Evolutionary conservation across 2,797 vertebrate genomes (phyloP).

Genomic region (Spea hammondii): DNA sequence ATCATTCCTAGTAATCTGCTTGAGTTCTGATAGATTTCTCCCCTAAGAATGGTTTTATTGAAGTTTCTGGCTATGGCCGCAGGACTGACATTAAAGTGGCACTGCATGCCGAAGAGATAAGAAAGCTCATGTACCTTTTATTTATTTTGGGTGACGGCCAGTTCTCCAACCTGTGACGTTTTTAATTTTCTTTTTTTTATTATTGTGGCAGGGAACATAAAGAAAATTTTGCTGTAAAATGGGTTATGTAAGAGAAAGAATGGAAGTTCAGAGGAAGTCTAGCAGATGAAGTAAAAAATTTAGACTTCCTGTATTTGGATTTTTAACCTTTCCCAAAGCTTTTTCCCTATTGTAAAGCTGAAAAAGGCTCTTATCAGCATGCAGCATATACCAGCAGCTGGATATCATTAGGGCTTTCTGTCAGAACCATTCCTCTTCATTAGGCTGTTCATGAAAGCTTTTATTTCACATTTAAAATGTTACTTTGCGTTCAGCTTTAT

Average conservation of each 20-base stretch:
- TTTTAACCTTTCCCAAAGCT: slow-evolving; percentile 72
- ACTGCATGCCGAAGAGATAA: slow-evolving; percentile 28
- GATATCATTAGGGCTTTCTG: slow-evolving; percentile 85
- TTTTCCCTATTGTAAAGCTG: slow-evolving; percentile 69
- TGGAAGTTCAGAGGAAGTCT: slow-evolving; percentile 65
- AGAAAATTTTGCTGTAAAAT: slow-evolving; percentile 57
- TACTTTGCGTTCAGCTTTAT: slow-evolving; percentile 89
- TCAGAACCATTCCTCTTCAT: slow-evolving; percentile 91
- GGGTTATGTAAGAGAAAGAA: slow-evolving; percentile 63
- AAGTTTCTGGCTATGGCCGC: slow-evolving; percentile 35
- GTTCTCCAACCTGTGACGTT: slow-evolving; percentile 10
- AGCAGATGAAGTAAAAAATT: slow-evolving; percentile 69
- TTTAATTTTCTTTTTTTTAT: slow-evolving; percentile 46
- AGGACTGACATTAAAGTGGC: slow-evolving; percentile 37
- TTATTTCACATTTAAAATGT: slow-evolving; percentile 80
- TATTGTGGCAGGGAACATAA: slow-evolving; percentile 48
- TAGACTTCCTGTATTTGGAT: slow-evolving; percentile 69
- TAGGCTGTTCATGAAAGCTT: slow-evolving; percentile 83
- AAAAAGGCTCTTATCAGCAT: slow-evolving; percentile 73
- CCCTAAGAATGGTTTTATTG: neutral
- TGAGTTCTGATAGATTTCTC: no score
- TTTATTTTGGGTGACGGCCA: slow-evolving; percentile 30
- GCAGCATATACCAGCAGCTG: slow-evolving; percentile 84
- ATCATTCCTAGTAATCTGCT: no score
- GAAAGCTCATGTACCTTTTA: slow-evolving; percentile 33